Evolutionary conservation across 2,797 vertebrate genomes (phyloP).

Genomic region (Mastacembelus armatus): DNA sequence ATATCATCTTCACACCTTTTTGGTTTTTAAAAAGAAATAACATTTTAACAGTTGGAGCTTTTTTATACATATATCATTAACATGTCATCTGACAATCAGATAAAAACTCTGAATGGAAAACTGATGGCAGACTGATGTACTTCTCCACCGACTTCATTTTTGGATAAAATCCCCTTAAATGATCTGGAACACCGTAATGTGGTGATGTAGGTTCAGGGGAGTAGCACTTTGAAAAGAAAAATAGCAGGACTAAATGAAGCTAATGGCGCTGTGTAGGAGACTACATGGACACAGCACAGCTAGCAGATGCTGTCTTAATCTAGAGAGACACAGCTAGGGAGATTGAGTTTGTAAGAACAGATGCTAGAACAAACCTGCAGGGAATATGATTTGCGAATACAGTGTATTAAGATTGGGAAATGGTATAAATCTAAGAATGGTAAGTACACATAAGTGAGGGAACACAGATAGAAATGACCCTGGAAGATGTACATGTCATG

Average conservation of each 20-base stretch:
- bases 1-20: background rate
- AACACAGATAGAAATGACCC: slow-evolving; percentile 20
- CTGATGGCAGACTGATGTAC: background rate
- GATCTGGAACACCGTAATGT: background rate
- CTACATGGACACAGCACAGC: slow-evolving; percentile 41
- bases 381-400: slow-evolving; percentile 51
- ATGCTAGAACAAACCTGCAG: slow-evolving; percentile 57
- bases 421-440: slow-evolving; percentile 24
- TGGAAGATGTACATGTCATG: background rate
- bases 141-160: background rate
- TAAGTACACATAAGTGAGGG: slow-evolving; percentile 12
- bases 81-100: background rate
- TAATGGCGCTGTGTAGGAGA: slow-evolving; percentile 48
- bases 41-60: background rate
- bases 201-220: slow-evolving; percentile 12
- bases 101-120: slow-evolving; percentile 1
- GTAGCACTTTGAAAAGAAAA: slow-evolving; percentile 42
- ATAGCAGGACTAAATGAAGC: slow-evolving; percentile 47
- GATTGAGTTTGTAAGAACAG: slow-evolving; percentile 64
- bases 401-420: slow-evolving; percentile 37
- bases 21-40: background rate
- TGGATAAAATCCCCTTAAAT: slow-evolving; percentile 9
- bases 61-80: background rate
- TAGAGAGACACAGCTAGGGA: slow-evolving; percentile 55
- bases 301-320: slow-evolving; percentile 69